Base-by-base conservation (phyloP, 1,140 invertebrate genomes). In the Tetramorium alpestre region DNA sequence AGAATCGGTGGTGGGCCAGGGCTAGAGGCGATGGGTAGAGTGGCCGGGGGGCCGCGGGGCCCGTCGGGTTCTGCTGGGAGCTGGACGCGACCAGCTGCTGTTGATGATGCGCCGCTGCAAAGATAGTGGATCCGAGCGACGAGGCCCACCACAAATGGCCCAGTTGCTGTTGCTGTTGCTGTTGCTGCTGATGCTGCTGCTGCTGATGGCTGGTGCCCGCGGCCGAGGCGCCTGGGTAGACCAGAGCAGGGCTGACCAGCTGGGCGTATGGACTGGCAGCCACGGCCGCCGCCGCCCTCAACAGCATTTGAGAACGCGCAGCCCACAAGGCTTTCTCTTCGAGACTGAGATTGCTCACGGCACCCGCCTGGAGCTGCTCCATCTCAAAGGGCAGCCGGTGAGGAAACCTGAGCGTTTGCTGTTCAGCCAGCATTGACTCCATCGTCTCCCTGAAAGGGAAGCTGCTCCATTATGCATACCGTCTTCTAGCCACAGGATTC, bases 401-500 rank as follows among this genome's bases (percentile, higher is more conserved):
- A 0, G 97, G 97, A 81, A 97, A 97, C 67, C 97, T 96, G 82
- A 97, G 94, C 85, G 97, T 97, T 86, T 97, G 97, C 93, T 97
- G 97, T 92, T 98, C 97, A 18, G 97, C 97, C 85, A 98, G 92
- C 97, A 98, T 97, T 18, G 97, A 97, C 93, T 98, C 97, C 97
- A 98, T 98, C 38, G 97, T 98, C 94, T 98, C 97, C 95, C 97
- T 98, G 96, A 92, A 96, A 96, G 93, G 95, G 92, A 94, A 95
- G 93, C 94, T 95, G 92, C 91, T 92, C 92, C 88, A 95, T 94
- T 94, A 94, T 94, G 93, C 86, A 90, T 90, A 85, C 87, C 87
- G 77, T 87, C 70, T 89, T 72, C 58, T 75, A 54, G 28, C 33
- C 18, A 5, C 22, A 25, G 6, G 10, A 70, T 70, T 81, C 47